Conservation (phyloP, 2,113 vertebrate genomes). For the Myxocyprinus asiaticus region DNA sequence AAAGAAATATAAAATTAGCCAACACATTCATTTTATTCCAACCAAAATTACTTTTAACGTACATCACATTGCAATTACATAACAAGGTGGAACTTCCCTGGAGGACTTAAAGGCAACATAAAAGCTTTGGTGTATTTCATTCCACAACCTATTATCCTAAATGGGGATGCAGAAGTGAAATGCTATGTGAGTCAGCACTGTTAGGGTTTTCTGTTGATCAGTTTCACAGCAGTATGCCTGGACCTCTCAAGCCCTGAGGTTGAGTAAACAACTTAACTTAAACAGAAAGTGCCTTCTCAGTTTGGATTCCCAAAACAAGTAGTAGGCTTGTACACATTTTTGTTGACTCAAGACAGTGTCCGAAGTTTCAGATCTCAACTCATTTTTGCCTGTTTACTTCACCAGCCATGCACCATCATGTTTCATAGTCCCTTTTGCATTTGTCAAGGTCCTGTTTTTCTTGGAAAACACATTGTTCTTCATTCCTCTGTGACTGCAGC, state of each 20-base stretch:
- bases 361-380: not conserved
- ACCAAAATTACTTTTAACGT: no score
- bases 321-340: not conserved
- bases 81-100: no score
- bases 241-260: not conserved
- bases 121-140: no score
- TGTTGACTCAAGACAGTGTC: not conserved
- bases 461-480: conserved; percentile 9
- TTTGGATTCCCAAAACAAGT: not conserved
- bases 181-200: not conserved
- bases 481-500: not conserved
- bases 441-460: not conserved
- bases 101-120: no score
- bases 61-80: no score
- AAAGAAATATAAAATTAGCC: no score
- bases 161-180: not conserved
- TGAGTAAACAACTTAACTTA: not conserved
- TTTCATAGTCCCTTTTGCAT: conserved; percentile 1
- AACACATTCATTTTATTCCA: no score
- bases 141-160: not conserved
- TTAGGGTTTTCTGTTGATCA: not conserved
- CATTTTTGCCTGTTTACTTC: not conserved
- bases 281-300: not conserved
- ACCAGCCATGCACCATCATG: not conserved
- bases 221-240: not conserved